Evolutionary conservation across 2,113 vertebrate genomes (phyloP).

Genomic region (Maccullochella peelii): DNA sequence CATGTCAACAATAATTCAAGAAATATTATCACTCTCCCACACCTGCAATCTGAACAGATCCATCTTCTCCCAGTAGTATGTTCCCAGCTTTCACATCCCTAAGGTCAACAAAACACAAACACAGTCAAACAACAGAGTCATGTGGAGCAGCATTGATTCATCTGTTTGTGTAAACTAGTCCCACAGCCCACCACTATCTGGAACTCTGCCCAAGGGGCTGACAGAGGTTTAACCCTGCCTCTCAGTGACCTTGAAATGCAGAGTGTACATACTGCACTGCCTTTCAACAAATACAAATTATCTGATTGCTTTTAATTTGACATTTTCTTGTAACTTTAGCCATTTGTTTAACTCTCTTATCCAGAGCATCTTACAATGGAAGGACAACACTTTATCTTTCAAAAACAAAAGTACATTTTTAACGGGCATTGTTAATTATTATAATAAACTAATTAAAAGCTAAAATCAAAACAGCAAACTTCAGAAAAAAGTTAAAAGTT

Average conservation of each 20-base stretch:
- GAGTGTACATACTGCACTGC: constrained; percentile 28
- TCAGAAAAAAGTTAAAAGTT: too few relatives aligned
- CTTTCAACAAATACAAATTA: neutral
- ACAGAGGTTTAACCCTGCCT: constrained; percentile 10
- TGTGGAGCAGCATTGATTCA: constrained; percentile 74
- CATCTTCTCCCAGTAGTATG: constrained; percentile 98
- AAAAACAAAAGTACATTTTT: neutral
- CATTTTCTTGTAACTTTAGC: neutral
- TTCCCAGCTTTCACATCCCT: constrained; percentile 99
- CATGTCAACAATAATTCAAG: neutral
- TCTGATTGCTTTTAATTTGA: neutral
- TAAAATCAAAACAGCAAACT: neutral
- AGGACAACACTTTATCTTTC: neutral
- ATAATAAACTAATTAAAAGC: neutral
- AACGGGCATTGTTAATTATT: neutral
- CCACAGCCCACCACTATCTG: constrained; percentile 52
- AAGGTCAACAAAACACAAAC: constrained; percentile 72
- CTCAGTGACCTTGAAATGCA: constrained; percentile 69
- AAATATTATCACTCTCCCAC: constrained; percentile 53
- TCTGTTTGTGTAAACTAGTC: constrained; percentile 44
- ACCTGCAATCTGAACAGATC: constrained; percentile 99
- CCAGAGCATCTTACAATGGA: neutral
- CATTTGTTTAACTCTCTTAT: neutral
- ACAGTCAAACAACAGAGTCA: constrained; percentile 65
- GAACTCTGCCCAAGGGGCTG: constrained; percentile 57